Conservation (phyloP, 2,888 invertebrate species). For the Campoplex capitator region DNA sequence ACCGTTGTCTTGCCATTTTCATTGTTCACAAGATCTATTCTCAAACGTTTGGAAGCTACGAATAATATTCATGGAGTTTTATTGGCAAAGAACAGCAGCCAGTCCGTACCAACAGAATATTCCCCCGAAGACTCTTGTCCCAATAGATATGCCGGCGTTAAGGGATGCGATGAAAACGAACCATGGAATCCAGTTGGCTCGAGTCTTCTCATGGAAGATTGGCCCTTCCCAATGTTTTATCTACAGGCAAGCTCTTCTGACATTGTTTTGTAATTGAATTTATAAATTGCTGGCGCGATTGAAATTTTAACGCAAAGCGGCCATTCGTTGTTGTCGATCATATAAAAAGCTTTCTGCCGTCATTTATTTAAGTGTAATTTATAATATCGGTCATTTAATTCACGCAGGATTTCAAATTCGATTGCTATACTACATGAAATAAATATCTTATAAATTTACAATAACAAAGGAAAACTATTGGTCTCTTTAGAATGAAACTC, state of each 20-base stretch:
- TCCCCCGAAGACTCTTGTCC: constrained; percentile 92
- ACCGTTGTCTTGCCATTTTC: constrained; percentile 90
- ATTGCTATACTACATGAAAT: not conserved
- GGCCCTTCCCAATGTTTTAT: constrained; percentile 95
- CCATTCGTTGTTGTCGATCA: not conserved
- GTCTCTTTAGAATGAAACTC: constrained; percentile 77
- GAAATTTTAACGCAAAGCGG: not conserved
- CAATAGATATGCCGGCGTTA: constrained; percentile 89
- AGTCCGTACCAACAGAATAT: constrained; percentile 74
- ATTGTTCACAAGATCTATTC: constrained; percentile 87
- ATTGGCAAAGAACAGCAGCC: constrained; percentile 86
- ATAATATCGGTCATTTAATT: not conserved
- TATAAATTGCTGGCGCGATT: not conserved
- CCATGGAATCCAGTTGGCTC: constrained; percentile 94
- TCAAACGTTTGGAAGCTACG: constrained; percentile 86
- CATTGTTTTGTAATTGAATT: not conserved
- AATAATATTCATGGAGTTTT: constrained; percentile 89
- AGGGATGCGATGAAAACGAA: constrained; percentile 84
- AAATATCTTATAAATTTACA: not conserved
- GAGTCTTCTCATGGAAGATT: constrained; percentile 91
- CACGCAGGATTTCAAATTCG: too few species aligned
- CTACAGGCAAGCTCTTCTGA: constrained; percentile 83
- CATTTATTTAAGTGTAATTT: not conserved
- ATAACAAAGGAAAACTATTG: not conserved
- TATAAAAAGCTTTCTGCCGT: not conserved